Conservation (phyloP, 2,888 invertebrate species). For the Hydrotaea diabolus region DNA sequence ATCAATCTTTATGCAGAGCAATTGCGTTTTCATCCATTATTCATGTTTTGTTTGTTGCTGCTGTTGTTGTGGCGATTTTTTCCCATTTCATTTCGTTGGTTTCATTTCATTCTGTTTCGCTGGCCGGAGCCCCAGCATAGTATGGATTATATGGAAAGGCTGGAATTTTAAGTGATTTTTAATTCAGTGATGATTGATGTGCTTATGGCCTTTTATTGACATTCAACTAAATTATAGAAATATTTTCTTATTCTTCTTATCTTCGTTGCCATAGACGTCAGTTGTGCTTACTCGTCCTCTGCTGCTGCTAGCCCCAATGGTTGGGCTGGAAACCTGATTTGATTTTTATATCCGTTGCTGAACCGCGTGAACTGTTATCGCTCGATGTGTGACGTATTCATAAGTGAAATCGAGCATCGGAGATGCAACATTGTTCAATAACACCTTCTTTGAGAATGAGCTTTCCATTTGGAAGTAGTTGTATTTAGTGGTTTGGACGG, state of each 20-base stretch:
- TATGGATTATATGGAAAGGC: slow-evolving; percentile 62
- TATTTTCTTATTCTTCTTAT: slow-evolving; percentile 54
- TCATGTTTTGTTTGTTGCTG: slow-evolving; percentile 44
- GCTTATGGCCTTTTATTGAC: slow-evolving; percentile 67
- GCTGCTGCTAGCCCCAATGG: neutral
- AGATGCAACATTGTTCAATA: slow-evolving; percentile 54
- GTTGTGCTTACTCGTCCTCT: neutral
- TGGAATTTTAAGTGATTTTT: slow-evolving; percentile 68
- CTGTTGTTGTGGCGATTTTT: slow-evolving; percentile 38
- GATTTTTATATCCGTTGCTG: slow-evolving; percentile 12
- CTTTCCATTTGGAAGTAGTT: neutral
- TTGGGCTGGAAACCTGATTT: slow-evolving; percentile 48
- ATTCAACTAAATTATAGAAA: slow-evolving; percentile 67
- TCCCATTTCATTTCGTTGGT: neutral
- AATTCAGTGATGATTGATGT: slow-evolving; percentile 68
- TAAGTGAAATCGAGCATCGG: slow-evolving; percentile 60
- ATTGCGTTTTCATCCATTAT: slow-evolving; percentile 65
- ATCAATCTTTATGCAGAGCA: slow-evolving; percentile 64
- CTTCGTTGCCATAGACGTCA: neutral
- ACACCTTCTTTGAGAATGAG: slow-evolving; percentile 59
- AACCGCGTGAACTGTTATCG: slow-evolving; percentile 41
- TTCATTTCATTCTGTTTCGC: neutral
- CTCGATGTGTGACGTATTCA: slow-evolving; percentile 25
- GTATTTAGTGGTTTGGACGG: no score
- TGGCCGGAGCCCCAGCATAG: slow-evolving; percentile 12